These are phyloP conservation scores for Polydrusus tereticollis DNA, from an alignment of 2,888 invertebrate species.

Conservation along the genomic window DNA sequence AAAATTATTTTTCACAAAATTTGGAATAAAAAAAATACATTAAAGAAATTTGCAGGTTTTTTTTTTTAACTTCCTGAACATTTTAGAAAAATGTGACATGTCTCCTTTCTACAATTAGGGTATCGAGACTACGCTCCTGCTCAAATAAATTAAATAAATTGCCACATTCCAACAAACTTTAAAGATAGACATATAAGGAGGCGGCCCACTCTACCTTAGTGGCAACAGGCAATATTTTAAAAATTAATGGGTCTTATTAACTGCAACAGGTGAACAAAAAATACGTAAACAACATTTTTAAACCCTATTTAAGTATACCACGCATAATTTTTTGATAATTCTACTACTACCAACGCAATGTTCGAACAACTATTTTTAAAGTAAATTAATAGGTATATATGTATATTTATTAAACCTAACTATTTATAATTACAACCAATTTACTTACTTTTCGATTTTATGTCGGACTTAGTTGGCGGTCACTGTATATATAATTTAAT, in stretches of 20 bases:
- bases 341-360: conserved; percentile 9
- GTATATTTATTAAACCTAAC: no score
- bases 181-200: conserved; percentile 13
- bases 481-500: no score
- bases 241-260: conserved; percentile 1
- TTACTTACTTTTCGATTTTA: no score
- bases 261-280: conserved; percentile 20
- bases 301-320: conserved; percentile 1
- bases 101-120: no score
- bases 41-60: no score
- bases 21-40: no score
- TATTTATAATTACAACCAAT: no score
- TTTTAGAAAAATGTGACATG: no score
- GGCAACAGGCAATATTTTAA: conserved; percentile 3
- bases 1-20: no score
- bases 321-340: conserved; percentile 5
- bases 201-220: conserved; percentile 8
- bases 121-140: conserved; percentile 1
- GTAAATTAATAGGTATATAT: neutral
- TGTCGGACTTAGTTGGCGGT: no score
- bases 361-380: neutral
- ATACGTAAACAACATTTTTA: conserved; percentile 18
- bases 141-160: conserved; percentile 5
- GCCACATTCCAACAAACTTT: conserved; percentile 11
- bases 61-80: no score